Evolutionary conservation across 2,113 vertebrate species (phyloP), one percentile per base, ranked within the genome.

Genomic region (Protobothrops mucrosquamatus): DNA sequence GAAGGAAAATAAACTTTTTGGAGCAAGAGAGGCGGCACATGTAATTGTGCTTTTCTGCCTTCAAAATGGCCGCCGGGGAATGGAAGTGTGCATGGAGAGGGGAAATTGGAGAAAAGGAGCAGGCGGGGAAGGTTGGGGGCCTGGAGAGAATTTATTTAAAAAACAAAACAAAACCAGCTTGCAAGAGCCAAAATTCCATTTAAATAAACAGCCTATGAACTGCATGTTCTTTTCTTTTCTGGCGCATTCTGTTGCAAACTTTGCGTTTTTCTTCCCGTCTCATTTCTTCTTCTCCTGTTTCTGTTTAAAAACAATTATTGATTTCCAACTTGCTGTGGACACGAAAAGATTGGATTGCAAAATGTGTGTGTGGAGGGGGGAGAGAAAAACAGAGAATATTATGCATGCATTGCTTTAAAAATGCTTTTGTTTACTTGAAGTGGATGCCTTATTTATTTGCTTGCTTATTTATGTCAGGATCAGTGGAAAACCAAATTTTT

Each of bases 11-110:
- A 69, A 88, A 69, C 86, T 52, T 52, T 94, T 86, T 85, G 74
- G 91, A 93, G 90, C 15, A 89, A 46, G 14, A 29, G 0, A 0
- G 22, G 89, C 56, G 14, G 39, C 15, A 89, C 59, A 34, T 0
- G 0, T 0, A n/a, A 88, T 88, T 59, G 52, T 59, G 51, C 43
- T 24, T 90, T 52, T 87, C 20, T 55, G 15, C 94, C 92, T 95
- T 95, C 95, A 94, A 96, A 94, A 95, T 96, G 92, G 95, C 97
- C 93, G 97, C 96, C 88, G 92, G 96, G 94, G 96, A 95, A 89
- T 11, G 22, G 92, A 14, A 4, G 23, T 46, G 51, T 46, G 51
- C 11, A 18, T 43, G 46, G 74, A 55, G 39, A 89, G 91, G 8
- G 87, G 43, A 8, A 57, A 57, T 51, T 86, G 81, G 81, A 57